phyloP scores from a whole-genome alignment of 2,797 vertebrate species.

The Ispidina lecontei region DNA sequence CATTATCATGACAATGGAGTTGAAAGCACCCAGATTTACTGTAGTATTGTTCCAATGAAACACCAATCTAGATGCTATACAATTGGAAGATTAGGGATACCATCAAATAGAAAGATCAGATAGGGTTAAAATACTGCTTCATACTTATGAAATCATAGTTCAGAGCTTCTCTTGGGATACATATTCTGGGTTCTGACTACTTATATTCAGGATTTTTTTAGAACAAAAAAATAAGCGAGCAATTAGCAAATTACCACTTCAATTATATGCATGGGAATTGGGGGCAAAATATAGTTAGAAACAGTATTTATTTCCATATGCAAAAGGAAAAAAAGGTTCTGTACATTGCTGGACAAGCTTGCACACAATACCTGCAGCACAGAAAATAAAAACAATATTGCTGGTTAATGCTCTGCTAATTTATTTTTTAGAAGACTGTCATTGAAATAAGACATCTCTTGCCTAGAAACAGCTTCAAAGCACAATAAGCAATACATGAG shows the following conservation, averaged over 20 bases:
- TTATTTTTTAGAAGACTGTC: background rate
- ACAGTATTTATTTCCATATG: background rate
- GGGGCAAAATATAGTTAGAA: background rate
- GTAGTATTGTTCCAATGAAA: background rate
- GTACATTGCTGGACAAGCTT: background rate
- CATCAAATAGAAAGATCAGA: background rate
- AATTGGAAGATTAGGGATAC: background rate
- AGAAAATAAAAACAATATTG: background rate
- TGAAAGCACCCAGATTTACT: background rate
- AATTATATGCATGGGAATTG: background rate
- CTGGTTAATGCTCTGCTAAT: background rate
- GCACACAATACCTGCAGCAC: background rate
- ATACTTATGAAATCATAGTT: background rate
- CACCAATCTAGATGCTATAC: background rate
- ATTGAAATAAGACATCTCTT: background rate
- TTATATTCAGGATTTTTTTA: background rate
- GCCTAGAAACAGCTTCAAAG: background rate
- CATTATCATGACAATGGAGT: background rate
- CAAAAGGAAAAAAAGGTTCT: background rate
- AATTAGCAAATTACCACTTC: background rate
- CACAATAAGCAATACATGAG: background rate
- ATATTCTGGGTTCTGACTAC: background rate
- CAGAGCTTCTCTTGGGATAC: background rate
- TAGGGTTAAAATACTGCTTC: background rate
- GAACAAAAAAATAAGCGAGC: background rate